Evolutionary conservation across 2,888 invertebrate species (phyloP), one percentile per base, ranked within the genome.

Genomic region (Drosophila paramelanica): DNA sequence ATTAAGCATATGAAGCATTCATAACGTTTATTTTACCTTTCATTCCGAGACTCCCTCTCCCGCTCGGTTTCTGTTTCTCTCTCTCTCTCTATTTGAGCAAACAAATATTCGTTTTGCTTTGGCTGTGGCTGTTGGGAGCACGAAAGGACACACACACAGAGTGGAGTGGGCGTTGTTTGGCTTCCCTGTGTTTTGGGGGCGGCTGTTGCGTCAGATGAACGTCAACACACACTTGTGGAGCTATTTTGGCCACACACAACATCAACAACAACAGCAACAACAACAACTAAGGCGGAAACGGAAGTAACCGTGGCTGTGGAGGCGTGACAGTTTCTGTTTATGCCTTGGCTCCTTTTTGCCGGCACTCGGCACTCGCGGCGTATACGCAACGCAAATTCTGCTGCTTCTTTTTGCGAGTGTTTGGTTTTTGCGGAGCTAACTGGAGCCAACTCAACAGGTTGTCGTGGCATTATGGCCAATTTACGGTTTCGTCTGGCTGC

Each of bases 1-100:
- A 92, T 92, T 91, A 91, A 89, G 91, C 91, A 91, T 91, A 91
- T 91, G 91, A 88, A 84, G 89, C 91, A 91, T 91, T 92, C 92
- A 85, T 81, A 83, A 83, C 79, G 87, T 89, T 88, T 88, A 86
- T 86, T 89, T 78, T 88, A 64, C 79, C 68, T 73, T 69, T 52
- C 65, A 67, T 75, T 75, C 67, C 62, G 50, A 46, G 58, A 31
- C 25, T 55, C 36, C 25, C 41, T 51, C 33, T 25, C 23, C 14
- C 27, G n/a, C 25, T 7, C 13, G 14, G 7, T 17, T 20, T 33
- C 11, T n/a, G 17, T 17, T 17, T 17, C 17, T 17, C 6, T 27
- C 31, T 31, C 38, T 25, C 6, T 17, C 1, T 43, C 20, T 49
- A 23, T 67, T 56, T 79, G 55, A 45, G 67, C 72, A 72, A 64